A percentile compares a stretch with the other conserved stretches of the same genome.
These are phyloP conservation scores for Phymanthus crucifer DNA, from an alignment of 92 coral and sea anemone species.

Conservation along the genomic window DNA sequence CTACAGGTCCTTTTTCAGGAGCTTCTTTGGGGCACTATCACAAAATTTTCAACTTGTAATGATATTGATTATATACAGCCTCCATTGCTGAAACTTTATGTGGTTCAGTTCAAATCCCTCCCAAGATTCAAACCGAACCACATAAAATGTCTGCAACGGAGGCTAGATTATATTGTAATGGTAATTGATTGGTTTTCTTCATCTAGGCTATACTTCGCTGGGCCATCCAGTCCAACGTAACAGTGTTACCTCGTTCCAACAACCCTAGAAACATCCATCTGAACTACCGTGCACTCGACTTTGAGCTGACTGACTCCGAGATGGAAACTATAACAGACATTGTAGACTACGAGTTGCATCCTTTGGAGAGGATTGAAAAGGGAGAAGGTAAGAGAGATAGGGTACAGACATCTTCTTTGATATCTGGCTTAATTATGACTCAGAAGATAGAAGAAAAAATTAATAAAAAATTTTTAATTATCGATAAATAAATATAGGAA, in stretches of 20 bases:
- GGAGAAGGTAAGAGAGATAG: conserved; percentile 57
- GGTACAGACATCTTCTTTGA: neutral
- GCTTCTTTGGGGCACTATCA: neutral
- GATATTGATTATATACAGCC: no score
- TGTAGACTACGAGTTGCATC: conserved; percentile 78
- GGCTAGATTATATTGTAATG: neutral
- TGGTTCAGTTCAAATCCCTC: no score
- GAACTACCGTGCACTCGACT: conserved; percentile 80
- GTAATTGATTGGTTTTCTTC: neutral
- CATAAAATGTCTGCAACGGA: no score
- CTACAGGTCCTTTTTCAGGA: neutral
- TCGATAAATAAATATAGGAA: no score
- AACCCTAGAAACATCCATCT: conserved; percentile 85
- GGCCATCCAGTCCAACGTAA: conserved; percentile 93
- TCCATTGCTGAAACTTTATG: no score
- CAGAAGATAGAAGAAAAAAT: no score
- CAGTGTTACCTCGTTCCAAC: conserved; percentile 91
- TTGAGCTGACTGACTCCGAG: conserved; percentile 70
- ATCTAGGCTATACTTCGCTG: conserved; percentile 69
- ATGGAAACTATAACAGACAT: conserved; percentile 67
- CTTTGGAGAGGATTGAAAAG: conserved; percentile 59
- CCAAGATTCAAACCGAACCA: no score
- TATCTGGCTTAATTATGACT: neutral
- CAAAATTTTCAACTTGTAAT: neutral
- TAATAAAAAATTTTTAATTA: no score